These are phyloP conservation scores for Alca torda DNA, from an alignment of 2,797 vertebrate species.

Conservation along the genomic window DNA sequence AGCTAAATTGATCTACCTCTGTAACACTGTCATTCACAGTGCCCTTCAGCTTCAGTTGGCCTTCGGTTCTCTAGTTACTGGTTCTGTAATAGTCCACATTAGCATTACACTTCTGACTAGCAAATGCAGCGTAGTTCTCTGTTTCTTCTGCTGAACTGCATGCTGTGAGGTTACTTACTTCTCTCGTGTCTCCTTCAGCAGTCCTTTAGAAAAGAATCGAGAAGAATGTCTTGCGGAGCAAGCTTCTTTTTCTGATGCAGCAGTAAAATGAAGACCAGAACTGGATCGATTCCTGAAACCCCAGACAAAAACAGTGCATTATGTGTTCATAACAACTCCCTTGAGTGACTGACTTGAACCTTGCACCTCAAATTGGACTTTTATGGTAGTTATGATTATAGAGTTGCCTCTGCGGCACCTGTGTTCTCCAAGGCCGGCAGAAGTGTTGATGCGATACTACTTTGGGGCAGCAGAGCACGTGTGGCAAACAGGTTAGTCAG, in stretches of 20 bases:
- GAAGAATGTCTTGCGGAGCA: background rate
- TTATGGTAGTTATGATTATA: background rate
- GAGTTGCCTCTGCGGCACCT: background rate
- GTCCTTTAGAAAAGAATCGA: background rate
- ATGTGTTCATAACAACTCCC: background rate
- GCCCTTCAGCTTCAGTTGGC: background rate
- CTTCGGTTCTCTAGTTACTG: background rate
- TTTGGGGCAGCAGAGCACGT: background rate
- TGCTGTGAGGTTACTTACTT: background rate
- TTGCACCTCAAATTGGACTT: background rate
- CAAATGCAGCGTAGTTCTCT: background rate
- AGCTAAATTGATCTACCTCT: background rate
- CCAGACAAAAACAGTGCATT: background rate
- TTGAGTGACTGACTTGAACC: background rate
- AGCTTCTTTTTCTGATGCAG: conserved; percentile 1
- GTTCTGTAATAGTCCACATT: background rate
- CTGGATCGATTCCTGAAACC: background rate
- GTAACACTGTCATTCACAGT: background rate
- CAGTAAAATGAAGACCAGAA: background rate
- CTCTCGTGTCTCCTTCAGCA: conserved; percentile 38
- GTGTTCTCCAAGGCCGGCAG: background rate
- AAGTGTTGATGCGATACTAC: background rate
- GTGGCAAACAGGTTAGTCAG: background rate
- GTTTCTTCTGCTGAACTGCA: background rate
- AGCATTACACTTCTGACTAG: background rate